Percentiles rank a stretch among this genome's conserved stretches.
Evolutionary conservation across 2,797 vertebrate genomes (phyloP).

Genomic region (Decapterus maruadsi): DNA sequence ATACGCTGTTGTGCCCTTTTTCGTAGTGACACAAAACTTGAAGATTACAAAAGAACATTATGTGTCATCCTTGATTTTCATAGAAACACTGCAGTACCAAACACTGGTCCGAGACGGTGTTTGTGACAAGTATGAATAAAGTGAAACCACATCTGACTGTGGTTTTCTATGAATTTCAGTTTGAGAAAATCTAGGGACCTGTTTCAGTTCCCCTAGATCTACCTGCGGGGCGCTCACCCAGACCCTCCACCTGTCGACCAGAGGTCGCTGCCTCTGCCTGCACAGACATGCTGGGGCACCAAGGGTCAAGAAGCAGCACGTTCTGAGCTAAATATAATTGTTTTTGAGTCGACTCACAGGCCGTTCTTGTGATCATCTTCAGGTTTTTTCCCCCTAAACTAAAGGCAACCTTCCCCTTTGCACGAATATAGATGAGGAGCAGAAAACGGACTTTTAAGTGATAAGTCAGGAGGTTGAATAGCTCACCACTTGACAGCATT

Average conservation of each 20-base stretch:
- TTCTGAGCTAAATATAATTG: background rate
- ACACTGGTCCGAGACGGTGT: background rate
- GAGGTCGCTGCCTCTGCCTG: conserved; percentile 4
- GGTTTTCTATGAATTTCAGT: conserved; percentile 32
- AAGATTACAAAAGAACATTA: background rate
- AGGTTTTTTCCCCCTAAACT: conserved; percentile 8
- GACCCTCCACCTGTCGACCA: background rate
- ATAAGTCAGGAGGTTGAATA: conserved; percentile 40
- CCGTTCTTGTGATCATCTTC: conserved; percentile 32
- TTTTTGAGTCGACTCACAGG: conserved; percentile 7
- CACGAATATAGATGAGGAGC: conserved; percentile 15
- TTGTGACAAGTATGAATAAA: background rate
- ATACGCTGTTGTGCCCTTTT: background rate
- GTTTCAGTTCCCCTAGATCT: conserved; percentile 19
- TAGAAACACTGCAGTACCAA: background rate
- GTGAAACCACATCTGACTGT: conserved; percentile 7
- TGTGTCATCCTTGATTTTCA: conserved; percentile 7
- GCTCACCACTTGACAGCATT: conserved; percentile 60
- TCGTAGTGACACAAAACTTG: background rate
- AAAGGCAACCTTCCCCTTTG: conserved; percentile 5
- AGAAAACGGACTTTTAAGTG: conserved; percentile 58
- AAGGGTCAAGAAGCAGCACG: background rate
- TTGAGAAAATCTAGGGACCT: conserved; percentile 21
- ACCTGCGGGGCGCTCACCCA: conserved; percentile 11
- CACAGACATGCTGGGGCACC: background rate